phyloP scores from a whole-genome alignment of 2,113 vertebrate species.

The Cepphus grylle region DNA sequence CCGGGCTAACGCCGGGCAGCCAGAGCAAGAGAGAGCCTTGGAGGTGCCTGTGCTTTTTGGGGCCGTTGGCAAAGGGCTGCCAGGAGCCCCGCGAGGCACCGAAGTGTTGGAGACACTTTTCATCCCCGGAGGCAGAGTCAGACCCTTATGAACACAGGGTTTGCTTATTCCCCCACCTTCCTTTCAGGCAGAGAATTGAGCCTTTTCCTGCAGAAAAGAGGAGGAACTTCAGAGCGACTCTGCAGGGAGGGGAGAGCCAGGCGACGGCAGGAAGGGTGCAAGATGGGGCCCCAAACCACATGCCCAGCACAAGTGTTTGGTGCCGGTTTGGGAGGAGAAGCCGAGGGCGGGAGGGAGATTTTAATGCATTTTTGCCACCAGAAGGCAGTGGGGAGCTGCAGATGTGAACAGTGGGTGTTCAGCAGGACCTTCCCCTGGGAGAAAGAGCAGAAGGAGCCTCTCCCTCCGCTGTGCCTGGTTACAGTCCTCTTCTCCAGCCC shows the following conservation, averaged over 20 bases:
- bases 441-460: not conserved
- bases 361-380: constrained; percentile 40
- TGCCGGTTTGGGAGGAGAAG: not conserved
- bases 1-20: not conserved
- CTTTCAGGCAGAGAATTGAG: not conserved
- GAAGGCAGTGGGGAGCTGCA: constrained; percentile 48
- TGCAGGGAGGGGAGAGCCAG: not conserved
- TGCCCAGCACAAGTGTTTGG: not conserved
- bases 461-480: not conserved
- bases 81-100: not conserved
- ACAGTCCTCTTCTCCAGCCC: not conserved
- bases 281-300: not conserved
- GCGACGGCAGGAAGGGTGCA: not conserved
- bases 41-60: not conserved
- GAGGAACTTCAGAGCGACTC: not conserved
- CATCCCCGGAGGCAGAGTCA: not conserved
- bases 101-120: rapidly evolving
- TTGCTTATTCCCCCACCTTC: not conserved
- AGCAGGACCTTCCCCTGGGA: not conserved
- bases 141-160: not conserved
- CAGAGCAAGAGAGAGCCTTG: rapidly evolving
- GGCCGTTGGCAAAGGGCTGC: not conserved
- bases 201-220: not conserved
- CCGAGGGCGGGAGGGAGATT: not conserved
- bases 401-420: not conserved